Conservation (phyloP, 2,888 invertebrate species). For the Ceriagrion tenellum region DNA sequence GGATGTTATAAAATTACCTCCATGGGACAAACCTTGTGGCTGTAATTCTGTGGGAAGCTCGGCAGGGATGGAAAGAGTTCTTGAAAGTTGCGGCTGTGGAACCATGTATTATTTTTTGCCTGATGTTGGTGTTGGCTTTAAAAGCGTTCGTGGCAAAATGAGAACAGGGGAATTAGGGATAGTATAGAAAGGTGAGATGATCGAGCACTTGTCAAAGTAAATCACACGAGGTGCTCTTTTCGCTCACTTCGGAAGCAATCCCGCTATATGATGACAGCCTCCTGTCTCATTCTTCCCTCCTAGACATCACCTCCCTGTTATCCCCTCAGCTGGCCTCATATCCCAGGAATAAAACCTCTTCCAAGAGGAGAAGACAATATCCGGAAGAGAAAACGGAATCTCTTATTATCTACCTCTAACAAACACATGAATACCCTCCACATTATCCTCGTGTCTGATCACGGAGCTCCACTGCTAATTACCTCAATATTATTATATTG, state of each 20-base stretch:
- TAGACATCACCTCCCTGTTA: constrained; percentile 56
- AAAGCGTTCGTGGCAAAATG: constrained; percentile 44
- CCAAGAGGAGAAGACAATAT: constrained; percentile 67
- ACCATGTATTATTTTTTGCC: constrained; percentile 59
- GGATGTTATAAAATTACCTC: constrained; percentile 56
- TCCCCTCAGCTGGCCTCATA: constrained; percentile 41
- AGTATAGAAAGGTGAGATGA: constrained; percentile 44
- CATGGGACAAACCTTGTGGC: constrained; percentile 48
- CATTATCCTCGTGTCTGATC: constrained; percentile 66
- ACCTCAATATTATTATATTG: constrained; percentile 68
- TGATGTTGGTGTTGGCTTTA: constrained; percentile 65
- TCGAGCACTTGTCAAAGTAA: constrained; percentile 17
- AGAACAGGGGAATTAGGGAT: constrained; percentile 59
- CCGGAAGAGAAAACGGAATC: constrained; percentile 68
- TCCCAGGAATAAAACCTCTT: constrained; percentile 41
- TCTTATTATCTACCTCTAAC: constrained; percentile 66
- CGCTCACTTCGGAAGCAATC: constrained; percentile 47
- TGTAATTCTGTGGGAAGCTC: neutral
- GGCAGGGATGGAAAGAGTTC: constrained; percentile 2
- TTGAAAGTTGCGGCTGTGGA: constrained; percentile 36
- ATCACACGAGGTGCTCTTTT: neutral
- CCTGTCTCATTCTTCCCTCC: constrained; percentile 49
- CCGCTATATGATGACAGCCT: constrained; percentile 28
- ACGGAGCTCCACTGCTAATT: constrained; percentile 68
- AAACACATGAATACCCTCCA: constrained; percentile 60